Percentiles rank a stretch among this genome's conserved stretches.
Conservation (phyloP, 53 echinoderm and acorn worm genomes). For the Hippasteria phrygiana region DNA sequence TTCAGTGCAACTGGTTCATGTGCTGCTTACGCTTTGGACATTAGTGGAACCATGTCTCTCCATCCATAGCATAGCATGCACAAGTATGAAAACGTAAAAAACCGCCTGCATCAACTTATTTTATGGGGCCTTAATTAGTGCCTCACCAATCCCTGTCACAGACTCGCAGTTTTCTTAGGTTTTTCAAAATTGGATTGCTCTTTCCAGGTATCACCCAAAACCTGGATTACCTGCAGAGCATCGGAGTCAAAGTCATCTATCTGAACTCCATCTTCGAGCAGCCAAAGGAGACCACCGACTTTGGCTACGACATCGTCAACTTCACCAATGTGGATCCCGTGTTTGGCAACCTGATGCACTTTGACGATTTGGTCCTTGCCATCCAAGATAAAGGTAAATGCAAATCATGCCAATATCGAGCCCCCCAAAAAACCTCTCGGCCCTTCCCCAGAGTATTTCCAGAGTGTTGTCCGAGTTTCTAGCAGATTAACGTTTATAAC, state of each 20-base stretch:
- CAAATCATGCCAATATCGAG: neutral
- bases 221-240: constrained; percentile 71
- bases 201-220: constrained; percentile 72
- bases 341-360: constrained; percentile 83
- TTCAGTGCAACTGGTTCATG: too few relatives aligned
- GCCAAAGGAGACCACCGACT: constrained; percentile 32
- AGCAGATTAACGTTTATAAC: too few relatives aligned
- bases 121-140: too few relatives aligned
- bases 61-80: too few relatives aligned
- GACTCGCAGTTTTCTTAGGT: too few relatives aligned
- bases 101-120: too few relatives aligned
- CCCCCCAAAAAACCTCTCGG: neutral
- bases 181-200: neutral
- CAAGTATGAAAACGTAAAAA: too few relatives aligned
- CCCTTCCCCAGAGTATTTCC: too few relatives aligned
- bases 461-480: too few relatives aligned
- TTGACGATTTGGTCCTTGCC: constrained; percentile 59
- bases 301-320: constrained; percentile 81
- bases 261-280: constrained; percentile 84
- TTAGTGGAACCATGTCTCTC: too few relatives aligned
- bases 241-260: constrained; percentile 71
- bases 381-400: constrained; percentile 71
- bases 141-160: too few relatives aligned
- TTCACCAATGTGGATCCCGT: constrained; percentile 77
- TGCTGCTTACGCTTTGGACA: too few relatives aligned